Evolutionary conservation across 2,113 vertebrate genomes (phyloP), one percentile per base, ranked within the genome.

Genomic region (Phalacrocorax pelagicus): DNA sequence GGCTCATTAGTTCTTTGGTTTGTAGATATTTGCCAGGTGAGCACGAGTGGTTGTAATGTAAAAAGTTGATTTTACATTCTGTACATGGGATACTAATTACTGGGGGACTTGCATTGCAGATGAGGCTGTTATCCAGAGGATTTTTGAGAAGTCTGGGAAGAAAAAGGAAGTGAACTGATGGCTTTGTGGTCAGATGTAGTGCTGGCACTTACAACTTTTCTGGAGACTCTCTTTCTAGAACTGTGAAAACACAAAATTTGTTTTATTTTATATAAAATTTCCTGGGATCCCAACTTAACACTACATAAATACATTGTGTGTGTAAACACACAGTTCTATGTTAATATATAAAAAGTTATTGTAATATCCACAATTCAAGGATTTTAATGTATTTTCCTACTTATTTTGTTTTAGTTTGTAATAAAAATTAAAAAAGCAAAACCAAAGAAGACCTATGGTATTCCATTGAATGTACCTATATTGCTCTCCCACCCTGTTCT

Each of bases 31-130:
- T 91, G 14, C 27, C 15, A n/a, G 58, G 18, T 2, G 2, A 84
- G 9, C 4, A n/a, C 1, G 1, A 8, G 32, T 55, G 32, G 11
- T 4, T 40, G 15, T 55, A 38, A n/a, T 30, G 16, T 20, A 21
- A 59, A 67, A 77, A 52, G 32, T 16, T 52, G 32, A 20, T 29
- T 89, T 75, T 44, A n/a, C 14, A 15, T 88, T 22, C 58, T 59
- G 9, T 82, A 12, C n/a, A 8, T 54, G 15, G 8, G 14, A 27
- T 75, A 19, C 7, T 65, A 49, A 57, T 44, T 79, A n/a, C 29
- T 86, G 36, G 4, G 32, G 13, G n/a, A 38, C 38, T 58, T 79
- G 11, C 7, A n/a, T 9, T 69, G 32, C 16, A 72, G 46, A n/a
- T 29, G 27, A 69, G n/a, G 3, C 17, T 55, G 22, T 84, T 71